Evolutionary conservation across 2,797 vertebrate genomes (phyloP), one percentile per base, ranked within the genome.

Genomic region (Aldrovandia affinis): DNA sequence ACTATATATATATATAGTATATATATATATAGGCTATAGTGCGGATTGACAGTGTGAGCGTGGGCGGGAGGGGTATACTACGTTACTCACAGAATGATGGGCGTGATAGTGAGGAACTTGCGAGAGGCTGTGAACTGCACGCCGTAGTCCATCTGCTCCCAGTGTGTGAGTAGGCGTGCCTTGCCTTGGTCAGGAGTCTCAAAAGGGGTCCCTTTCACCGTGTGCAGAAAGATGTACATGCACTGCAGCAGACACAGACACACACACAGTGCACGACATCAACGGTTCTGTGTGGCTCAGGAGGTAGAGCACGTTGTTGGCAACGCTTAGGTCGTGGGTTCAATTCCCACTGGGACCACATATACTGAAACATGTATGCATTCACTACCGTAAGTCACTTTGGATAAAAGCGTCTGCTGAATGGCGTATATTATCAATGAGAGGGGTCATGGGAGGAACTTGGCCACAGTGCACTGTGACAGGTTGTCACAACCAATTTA

Each of bases 131-230:
- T 99, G 85, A 99, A 99, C 96, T 99, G 98, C 3, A 99, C 96
- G 0, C 98, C 98, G 0, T 99, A 98, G 92, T 99, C 98, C 97
- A 99, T 99, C 95, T 99, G 98, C 94, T 99, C 98, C 98, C 98
- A 99, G 94, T 99, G 96, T 0, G 98, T 99, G 0, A 99, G 96
- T 89, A 99, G 93, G 88, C 98, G 96, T 0, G 97, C 97, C 89
- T 98, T 99, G 86, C 98, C 98, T 92, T 99, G 98, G 89, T 99
- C 98, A 0, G 97, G 98, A 0, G 98, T 99, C 95, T 99, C 97
- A 0, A 99, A 99, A 0, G 98, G 98, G 0, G 98, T 99, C 85
- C 98, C 98, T 89, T 99, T 99, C 89, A 99, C 98, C 0, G 97
- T 98, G 90, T 99, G 98, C 2, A 99, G 95, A 77, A 99, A 96